phyloP scores from a whole-genome alignment of 2,113 vertebrate genomes.

The Herpailurus yagouaroundi region DNA sequence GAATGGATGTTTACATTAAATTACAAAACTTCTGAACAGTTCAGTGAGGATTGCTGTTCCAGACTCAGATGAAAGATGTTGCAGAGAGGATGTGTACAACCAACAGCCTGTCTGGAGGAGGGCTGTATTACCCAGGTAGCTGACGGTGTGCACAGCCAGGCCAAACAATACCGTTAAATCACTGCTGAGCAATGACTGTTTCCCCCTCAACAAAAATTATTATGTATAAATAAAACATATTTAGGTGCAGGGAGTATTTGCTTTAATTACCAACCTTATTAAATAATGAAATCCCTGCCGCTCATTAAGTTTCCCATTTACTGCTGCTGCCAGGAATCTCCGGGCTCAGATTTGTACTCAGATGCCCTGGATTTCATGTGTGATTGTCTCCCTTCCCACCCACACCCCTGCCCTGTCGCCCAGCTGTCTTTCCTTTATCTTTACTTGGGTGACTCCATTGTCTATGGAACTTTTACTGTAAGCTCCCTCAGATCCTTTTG shows the following conservation, averaged over 20 bases:
- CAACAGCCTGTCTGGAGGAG: background rate
- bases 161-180: background rate
- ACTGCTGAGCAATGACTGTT: slow-evolving; percentile 27
- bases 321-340: background rate
- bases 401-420: background rate
- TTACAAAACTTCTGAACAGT: background rate
- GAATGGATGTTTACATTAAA: slow-evolving; percentile 49
- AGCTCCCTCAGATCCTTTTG: background rate
- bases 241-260: slow-evolving; percentile 38
- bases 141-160: background rate
- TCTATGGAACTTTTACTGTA: background rate
- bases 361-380: background rate
- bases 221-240: slow-evolving; percentile 64
- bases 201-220: slow-evolving; percentile 22
- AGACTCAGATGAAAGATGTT: slow-evolving; percentile 19
- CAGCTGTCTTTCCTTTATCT: background rate
- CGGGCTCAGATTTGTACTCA: background rate
- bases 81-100: fast-evolving
- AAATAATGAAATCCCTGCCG: slow-evolving; percentile 35
- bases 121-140: fast-evolving
- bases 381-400: background rate
- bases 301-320: background rate
- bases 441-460: background rate
- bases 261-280: slow-evolving; percentile 47
- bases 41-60: background rate